Evolutionary conservation across 2,888 invertebrate genomes (phyloP), one percentile per base, ranked within the genome.

Genomic region (Anorthoa munda): DNA sequence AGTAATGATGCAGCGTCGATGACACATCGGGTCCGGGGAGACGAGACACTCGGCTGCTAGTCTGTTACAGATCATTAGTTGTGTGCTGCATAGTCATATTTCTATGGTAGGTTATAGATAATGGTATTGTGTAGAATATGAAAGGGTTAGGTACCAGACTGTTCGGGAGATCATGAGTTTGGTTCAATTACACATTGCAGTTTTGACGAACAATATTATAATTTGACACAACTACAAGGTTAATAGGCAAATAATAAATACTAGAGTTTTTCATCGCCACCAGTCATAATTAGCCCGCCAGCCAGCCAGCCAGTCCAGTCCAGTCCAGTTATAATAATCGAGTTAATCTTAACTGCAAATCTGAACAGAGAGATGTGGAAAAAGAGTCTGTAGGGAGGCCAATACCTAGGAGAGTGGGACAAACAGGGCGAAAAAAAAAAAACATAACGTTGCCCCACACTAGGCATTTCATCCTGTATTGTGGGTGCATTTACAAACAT

Each of bases 21-120:
- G 79, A 82, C 82, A 59, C 80, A 78, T 78, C 82, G 50, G 46
- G 66, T 46, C 11, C 15, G 21, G 21, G 4, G 58, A 31, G 79
- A 66, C 23, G 66, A 51, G 82, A 68, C 72, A 68, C 58, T 55
- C 66, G 50, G 51, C 66, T 31, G 1, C 18, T 17, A n/a, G 48
- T 70, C 21, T 64, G 77, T 18, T 15, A 58, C 56, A 66, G 81
- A 75, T 56, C 65, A 75, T 78, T 75, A 81, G 50, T 23, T 26
- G 21, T 56, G 23, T 46, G 21, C 66, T 67, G 63, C 18, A 46
- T n/a, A 56, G 60, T 65, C 23, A 55, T 12, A 39, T 4, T 65
- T 23, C 51, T 12, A 39, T 4, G 0, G 1, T 39, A 11, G 46
- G 17, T 26, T 45, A 45, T 48, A 23, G 12, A 39, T 39, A 45